Conservation (phyloP, 2,888 invertebrate genomes). For the Julus scanicus region DNA sequence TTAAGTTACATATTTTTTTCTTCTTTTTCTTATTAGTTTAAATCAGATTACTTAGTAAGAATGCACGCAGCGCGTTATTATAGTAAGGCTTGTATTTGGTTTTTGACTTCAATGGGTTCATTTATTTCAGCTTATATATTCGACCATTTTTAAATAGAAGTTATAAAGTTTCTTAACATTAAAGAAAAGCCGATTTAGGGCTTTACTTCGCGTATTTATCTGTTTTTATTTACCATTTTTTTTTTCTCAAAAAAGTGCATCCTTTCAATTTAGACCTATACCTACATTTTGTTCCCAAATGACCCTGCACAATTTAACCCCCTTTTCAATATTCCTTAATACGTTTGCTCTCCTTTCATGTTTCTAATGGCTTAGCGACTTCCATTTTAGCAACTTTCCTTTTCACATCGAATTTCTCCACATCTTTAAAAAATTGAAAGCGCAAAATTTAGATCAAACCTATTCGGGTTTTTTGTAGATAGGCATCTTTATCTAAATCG, state of each 20-base stretch:
- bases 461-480: slow-evolving; percentile 15
- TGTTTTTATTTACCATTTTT: background rate
- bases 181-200: slow-evolving; percentile 45
- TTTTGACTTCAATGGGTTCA: slow-evolving; percentile 16
- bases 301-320: slow-evolving; percentile 47
- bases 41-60: slow-evolving; percentile 24
- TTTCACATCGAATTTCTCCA: slow-evolving; percentile 34
- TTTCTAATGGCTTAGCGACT: slow-evolving; percentile 45
- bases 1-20: slow-evolving; percentile 4
- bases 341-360: slow-evolving; percentile 39
- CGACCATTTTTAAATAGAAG: slow-evolving; percentile 31
- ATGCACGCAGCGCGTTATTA: slow-evolving; percentile 1
- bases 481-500: slow-evolving; percentile 43
- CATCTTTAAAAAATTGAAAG: slow-evolving; percentile 31
- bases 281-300: slow-evolving; percentile 24
- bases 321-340: slow-evolving; percentile 42
- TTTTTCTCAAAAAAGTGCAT: background rate
- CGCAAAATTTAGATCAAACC: slow-evolving; percentile 45
- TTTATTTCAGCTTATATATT: slow-evolving; percentile 24
- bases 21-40: slow-evolving; percentile 37
- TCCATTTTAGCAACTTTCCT: slow-evolving; percentile 43
- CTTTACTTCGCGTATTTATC: background rate
- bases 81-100: background rate
- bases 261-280: slow-evolving; percentile 37
- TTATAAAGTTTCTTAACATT: slow-evolving; percentile 40